Conservation (phyloP, 2,888 invertebrate species). For the Nephrotoma guestfalica region DNA sequence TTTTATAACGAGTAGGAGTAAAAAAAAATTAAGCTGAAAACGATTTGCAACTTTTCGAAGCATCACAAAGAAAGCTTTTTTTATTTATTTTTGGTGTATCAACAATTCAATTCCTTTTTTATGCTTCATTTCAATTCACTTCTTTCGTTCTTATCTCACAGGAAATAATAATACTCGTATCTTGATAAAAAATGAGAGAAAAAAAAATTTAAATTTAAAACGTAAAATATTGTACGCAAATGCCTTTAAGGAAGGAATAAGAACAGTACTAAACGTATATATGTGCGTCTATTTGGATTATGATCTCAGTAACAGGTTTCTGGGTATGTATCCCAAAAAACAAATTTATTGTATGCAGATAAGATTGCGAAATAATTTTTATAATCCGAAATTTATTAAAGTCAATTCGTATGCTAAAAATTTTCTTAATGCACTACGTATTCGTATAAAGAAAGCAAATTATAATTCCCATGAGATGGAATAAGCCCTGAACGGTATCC, state of each 20-base stretch:
- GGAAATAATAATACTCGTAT: neutral
- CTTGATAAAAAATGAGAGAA: neutral
- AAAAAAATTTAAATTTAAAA: neutral
- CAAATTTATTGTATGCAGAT: neutral
- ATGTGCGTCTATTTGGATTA: neutral
- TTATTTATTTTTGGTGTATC: neutral
- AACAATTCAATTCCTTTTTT: neutral
- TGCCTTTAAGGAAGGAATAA: neutral
- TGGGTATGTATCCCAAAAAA: neutral
- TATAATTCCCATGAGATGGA: neutral
- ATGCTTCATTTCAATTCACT: neutral
- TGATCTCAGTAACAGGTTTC: neutral
- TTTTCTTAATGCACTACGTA: neutral
- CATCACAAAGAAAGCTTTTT: neutral
- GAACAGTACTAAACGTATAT: neutral
- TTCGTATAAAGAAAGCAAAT: neutral
- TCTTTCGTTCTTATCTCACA: neutral
- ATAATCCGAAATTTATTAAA: neutral
- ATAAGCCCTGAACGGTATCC: neutral
- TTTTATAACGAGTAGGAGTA: neutral
- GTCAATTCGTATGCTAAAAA: neutral
- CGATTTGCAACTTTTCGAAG: neutral
- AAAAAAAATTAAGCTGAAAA: neutral
- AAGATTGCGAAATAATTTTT: neutral
- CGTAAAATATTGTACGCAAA: neutral